These are phyloP conservation scores for Polyommatus icarus DNA, from an alignment of 2,888 invertebrate species.

Conservation along the genomic window DNA sequence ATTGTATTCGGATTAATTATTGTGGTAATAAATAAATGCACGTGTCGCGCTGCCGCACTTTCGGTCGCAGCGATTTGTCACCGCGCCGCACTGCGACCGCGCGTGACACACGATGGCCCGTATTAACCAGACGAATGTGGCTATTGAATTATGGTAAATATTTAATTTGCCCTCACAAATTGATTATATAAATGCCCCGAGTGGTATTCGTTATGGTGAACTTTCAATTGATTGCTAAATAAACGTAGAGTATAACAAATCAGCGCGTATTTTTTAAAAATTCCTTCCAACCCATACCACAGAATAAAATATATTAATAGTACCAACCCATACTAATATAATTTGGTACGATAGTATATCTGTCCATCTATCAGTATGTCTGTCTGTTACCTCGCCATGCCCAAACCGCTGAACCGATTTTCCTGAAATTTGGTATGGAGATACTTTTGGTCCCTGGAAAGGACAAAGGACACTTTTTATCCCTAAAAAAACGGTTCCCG, in stretches of 20 bases:
- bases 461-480: too few relatives aligned
- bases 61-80: constrained; percentile 41
- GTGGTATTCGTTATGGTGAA: not conserved
- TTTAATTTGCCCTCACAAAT: constrained; percentile 11
- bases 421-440: too few relatives aligned
- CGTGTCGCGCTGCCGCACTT: constrained; percentile 36
- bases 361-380: too few relatives aligned
- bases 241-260: not conserved
- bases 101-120: constrained; percentile 27
- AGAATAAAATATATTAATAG: too few relatives aligned
- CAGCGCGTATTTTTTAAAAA: too few relatives aligned
- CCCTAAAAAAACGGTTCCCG: too few relatives aligned
- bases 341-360: too few relatives aligned
- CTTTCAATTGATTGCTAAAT: not conserved
- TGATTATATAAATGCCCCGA: not conserved
- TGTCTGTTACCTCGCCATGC: too few relatives aligned
- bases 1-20: constrained; percentile 33
- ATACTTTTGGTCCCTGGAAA: too few relatives aligned
- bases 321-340: too few relatives aligned
- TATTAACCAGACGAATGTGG: constrained; percentile 15
- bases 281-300: too few relatives aligned
- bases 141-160: constrained; percentile 21
- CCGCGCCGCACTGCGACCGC: constrained; percentile 37
- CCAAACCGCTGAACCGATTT: too few relatives aligned
- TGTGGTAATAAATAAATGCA: constrained; percentile 37